Conservation (phyloP, 1,140 invertebrate species). For the Drosophila oshimai region DNA sequence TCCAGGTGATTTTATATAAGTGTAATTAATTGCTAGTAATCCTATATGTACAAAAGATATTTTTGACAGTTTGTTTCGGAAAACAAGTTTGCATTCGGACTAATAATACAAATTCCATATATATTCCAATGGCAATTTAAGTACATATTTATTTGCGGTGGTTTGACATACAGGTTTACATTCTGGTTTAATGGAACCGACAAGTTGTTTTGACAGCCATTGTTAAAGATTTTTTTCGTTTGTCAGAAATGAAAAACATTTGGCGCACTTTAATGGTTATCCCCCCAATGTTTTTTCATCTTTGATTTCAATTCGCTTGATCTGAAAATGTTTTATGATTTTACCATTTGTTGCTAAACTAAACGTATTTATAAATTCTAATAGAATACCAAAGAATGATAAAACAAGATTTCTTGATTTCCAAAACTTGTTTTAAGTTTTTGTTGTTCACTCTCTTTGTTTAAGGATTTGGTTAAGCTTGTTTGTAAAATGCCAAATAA, state of each 20-base stretch:
- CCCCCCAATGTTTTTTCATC: neutral
- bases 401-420: neutral
- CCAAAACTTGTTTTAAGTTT: slow-evolving; percentile 5
- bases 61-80: neutral
- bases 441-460: neutral
- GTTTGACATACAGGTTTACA: slow-evolving; percentile 1
- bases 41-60: neutral
- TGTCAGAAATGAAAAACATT: slow-evolving; percentile 30
- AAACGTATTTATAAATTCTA: neutral
- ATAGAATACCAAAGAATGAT: neutral
- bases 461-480: neutral
- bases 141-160: neutral
- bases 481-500: neutral
- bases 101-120: neutral
- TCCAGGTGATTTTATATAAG: neutral
- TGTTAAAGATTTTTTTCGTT: slow-evolving; percentile 10
- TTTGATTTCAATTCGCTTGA: slow-evolving; percentile 4
- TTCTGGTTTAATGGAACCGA: slow-evolving; percentile 8
- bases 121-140: neutral
- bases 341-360: neutral
- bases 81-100: neutral
- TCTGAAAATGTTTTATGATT: slow-evolving; percentile 20
- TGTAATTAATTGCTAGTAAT: neutral
- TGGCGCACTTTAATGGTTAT: slow-evolving; percentile 5
- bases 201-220: neutral